Percentiles rank a stretch among this genome's conserved stretches.
Evolutionary conservation across 2,113 vertebrate species (phyloP).

Genomic region (Lates calcarifer): DNA sequence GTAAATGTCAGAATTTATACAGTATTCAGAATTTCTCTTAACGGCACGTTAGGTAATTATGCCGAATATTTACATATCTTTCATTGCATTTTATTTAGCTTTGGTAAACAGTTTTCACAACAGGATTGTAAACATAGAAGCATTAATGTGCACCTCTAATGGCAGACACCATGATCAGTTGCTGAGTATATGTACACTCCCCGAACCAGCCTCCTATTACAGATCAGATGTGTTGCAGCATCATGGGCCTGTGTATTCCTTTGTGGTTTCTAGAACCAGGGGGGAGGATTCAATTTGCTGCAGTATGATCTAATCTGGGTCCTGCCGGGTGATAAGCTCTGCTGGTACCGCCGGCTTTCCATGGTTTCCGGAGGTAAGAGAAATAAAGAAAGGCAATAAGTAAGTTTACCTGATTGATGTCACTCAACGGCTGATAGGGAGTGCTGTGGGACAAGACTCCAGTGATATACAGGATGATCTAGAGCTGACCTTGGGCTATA

Average conservation of each 20-base stretch:
- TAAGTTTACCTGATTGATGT: constrained; percentile 74
- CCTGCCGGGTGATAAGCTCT: constrained; percentile 78
- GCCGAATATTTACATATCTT: neutral
- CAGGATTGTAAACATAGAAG: constrained; percentile 4
- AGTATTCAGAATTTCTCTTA: constrained; percentile 5
- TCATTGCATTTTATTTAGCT: constrained; percentile 4
- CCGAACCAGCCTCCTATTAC: constrained; percentile 49
- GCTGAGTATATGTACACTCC: constrained; percentile 24
- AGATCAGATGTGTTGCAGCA: constrained; percentile 70
- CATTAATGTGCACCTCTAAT: constrained; percentile 2
- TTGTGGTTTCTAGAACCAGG: constrained; percentile 59
- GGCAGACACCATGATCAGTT: neutral
- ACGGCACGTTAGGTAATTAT: constrained; percentile 2
- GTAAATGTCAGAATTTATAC: constrained; percentile 30
- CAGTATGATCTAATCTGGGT: constrained; percentile 83
- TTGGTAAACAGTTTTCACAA: constrained; percentile 1
- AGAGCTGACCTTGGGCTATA: constrained; percentile 70
- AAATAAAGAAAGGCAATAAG: constrained; percentile 77
- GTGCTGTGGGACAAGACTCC: constrained; percentile 36
- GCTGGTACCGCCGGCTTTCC: constrained; percentile 58
- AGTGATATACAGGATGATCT: constrained; percentile 56
- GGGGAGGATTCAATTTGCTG: constrained; percentile 81
- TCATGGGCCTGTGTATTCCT: constrained; percentile 66
- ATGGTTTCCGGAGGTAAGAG: constrained; percentile 70
- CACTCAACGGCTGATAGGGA: constrained; percentile 65